Base-by-base conservation (phyloP, 1,140 invertebrate genomes). In the Alviniconcha marisindica region DNA sequence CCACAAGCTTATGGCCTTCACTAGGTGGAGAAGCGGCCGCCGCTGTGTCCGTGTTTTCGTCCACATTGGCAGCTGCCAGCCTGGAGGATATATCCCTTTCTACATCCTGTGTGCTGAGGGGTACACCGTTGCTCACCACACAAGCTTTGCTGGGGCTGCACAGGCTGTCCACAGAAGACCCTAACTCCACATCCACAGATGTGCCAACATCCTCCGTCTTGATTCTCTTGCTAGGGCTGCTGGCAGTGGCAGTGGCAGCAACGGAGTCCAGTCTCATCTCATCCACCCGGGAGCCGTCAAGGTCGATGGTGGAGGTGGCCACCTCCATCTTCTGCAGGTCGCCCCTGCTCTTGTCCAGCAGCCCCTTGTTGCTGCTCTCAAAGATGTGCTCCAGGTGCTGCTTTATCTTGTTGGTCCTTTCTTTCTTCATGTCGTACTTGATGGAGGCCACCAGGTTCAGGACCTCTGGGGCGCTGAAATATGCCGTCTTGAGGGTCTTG, bases 401-500 rank as follows among this genome's bases (percentile, higher is more conserved):
- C 14, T 87, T 85, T 24, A 91, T 84, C 73, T 90, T 90, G 56
- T 86, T 86, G 18, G 83, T 78, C 51, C 88, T 91, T 84, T 89
- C 89, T 66, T 84, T 86, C 36, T 84, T 86, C 60, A 90, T 33
- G 42, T 88, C 86, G 38, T 54, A 38, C 63, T 88, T 87, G 5
- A 90, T 85, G 66, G 87, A 81, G 1, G 84, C 77, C 42, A 91
- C 87, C 33, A 90, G 81, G 18, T 80, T 81, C 40, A 83, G 74
- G 38, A 91, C 82, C 54, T 89, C 88, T 12, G 86, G 77, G 60
- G 88, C 89, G 42, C 87, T 83, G 81, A 91, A 91, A 76, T 87
- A 90, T 21, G 83, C 87, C 2, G 90, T 88, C 87, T 96, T 95
- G 40, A 95, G 92, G 73, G 90, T 89, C 78, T 90, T 93, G 84